phyloP scores from a whole-genome alignment of 1,140 invertebrate genomes.

The Vanessa tameamea region DNA sequence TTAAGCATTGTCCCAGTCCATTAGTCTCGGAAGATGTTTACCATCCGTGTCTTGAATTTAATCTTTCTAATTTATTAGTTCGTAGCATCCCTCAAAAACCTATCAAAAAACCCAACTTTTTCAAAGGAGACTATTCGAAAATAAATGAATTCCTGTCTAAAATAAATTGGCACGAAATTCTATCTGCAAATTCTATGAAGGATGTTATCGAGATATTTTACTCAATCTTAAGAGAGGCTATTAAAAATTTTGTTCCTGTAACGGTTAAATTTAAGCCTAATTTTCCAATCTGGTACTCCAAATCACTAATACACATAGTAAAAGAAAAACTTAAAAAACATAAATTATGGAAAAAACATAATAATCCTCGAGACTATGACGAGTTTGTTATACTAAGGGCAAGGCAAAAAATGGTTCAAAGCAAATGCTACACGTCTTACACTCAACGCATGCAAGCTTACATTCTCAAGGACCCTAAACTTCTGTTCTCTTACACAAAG shows the following conservation, averaged over 20 bases:
- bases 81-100: conserved; percentile 11
- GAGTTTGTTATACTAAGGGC: conserved; percentile 14
- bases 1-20: too few relatives aligned
- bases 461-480: conserved; percentile 19
- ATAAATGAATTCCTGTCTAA: conserved; percentile 24
- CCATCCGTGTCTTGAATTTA: conserved; percentile 25
- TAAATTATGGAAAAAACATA: too few relatives aligned
- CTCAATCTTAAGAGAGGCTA: conserved; percentile 8
- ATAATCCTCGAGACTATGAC: conserved; percentile 9
- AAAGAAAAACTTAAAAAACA: too few relatives aligned
- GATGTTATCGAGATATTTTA: conserved; percentile 11
- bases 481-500: conserved; percentile 16
- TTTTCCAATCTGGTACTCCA: too few relatives aligned
- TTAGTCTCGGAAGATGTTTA: conserved; percentile 20
- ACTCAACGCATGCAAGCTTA: conserved; percentile 13
- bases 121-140: conserved; percentile 24
- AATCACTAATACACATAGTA: too few relatives aligned
- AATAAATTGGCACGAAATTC: conserved; percentile 21
- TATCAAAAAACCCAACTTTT: conserved; percentile 17
- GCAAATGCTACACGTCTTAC: conserved; percentile 13
- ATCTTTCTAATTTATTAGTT: conserved; percentile 8
- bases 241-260: conserved; percentile 11
- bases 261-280: too few relatives aligned
- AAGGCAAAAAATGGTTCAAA: conserved; percentile 13
- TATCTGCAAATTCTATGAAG: conserved; percentile 22